These are phyloP conservation scores for Nephrotoma appendiculata DNA, from an alignment of 2,888 invertebrate species.

Conservation along the genomic window DNA sequence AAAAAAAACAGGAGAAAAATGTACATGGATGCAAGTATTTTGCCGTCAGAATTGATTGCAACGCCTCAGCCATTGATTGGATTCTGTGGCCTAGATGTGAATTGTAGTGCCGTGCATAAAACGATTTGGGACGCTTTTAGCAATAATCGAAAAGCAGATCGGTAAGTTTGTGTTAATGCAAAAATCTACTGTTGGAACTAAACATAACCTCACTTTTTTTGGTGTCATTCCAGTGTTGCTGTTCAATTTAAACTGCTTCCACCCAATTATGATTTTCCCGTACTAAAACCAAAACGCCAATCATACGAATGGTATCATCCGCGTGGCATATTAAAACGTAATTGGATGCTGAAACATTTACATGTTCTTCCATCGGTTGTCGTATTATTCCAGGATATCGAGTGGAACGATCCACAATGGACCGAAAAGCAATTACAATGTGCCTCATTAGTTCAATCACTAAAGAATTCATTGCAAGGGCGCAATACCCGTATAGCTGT, in stretches of 20 bases:
- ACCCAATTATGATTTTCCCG: conserved; percentile 75
- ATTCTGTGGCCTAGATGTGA: conserved; percentile 73
- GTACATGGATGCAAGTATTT: conserved; percentile 4
- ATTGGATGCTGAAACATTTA: conserved; percentile 91
- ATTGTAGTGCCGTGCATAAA: conserved; percentile 74
- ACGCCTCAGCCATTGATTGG: conserved; percentile 78
- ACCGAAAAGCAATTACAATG: conserved; percentile 91
- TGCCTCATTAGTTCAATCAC: conserved; percentile 72
- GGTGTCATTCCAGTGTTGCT: conserved; percentile 42
- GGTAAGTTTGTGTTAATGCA: conserved; percentile 14
- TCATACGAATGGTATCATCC: conserved; percentile 94
- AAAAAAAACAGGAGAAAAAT: not conserved
- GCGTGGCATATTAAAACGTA: conserved; percentile 82
- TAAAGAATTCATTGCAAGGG: conserved; percentile 38
- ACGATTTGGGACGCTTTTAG: conserved; percentile 89
- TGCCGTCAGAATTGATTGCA: conserved; percentile 72
- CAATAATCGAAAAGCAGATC: conserved; percentile 62
- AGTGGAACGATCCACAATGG: conserved; percentile 94
- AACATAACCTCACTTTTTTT: conserved; percentile 1
- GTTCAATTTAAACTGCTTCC: conserved; percentile 71
- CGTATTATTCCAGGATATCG: conserved; percentile 90
- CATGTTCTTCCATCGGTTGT: conserved; percentile 82
- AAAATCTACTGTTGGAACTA: not conserved
- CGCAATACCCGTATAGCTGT: conserved; percentile 59
- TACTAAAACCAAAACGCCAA: conserved; percentile 70